phyloP scores from a whole-genome alignment of 2,797 vertebrate genomes.

The Enoplosus armatus region DNA sequence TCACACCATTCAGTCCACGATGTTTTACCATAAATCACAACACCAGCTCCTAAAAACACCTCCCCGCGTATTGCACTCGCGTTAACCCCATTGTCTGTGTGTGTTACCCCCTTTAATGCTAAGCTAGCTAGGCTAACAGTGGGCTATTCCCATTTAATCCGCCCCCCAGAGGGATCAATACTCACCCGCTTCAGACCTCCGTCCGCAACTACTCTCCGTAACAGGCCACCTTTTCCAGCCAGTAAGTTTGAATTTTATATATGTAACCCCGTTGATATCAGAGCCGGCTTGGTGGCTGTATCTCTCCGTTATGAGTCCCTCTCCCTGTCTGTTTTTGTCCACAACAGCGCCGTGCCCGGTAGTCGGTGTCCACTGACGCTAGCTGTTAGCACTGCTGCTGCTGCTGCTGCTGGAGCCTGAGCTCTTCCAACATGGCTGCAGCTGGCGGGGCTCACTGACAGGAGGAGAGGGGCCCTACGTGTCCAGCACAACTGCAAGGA shows the following conservation, averaged over 20 bases:
- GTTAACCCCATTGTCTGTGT: slow-evolving; percentile 78
- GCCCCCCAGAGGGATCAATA: slow-evolving; percentile 67
- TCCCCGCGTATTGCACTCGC: slow-evolving; percentile 24
- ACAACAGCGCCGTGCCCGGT: slow-evolving; percentile 83
- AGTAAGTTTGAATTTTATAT: not conserved
- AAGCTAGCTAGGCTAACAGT: slow-evolving; percentile 81
- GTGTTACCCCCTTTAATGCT: slow-evolving; percentile 77
- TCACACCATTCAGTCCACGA: not conserved
- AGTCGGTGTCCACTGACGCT: slow-evolving; percentile 76
- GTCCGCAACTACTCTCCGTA: slow-evolving; percentile 63
- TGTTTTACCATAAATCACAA: not conserved
- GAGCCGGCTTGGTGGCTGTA: slow-evolving; percentile 55
- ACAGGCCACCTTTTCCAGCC: slow-evolving; percentile 32
- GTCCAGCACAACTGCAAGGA: slow-evolving; percentile 32
- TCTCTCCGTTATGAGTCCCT: slow-evolving; percentile 52
- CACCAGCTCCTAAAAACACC: slow-evolving; percentile 34
- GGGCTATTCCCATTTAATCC: slow-evolving; percentile 76
- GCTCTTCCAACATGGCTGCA: slow-evolving; percentile 82
- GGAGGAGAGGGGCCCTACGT: slow-evolving; percentile 57
- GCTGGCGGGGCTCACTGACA: slow-evolving; percentile 63
- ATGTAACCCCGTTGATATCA: slow-evolving; percentile 15
- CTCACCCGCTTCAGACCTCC: slow-evolving; percentile 74
- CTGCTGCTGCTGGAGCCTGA: slow-evolving; percentile 51
- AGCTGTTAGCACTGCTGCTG: slow-evolving; percentile 60
- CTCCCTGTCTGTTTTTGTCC: slow-evolving; percentile 74